phyloP scores from a whole-genome alignment of 2,888 invertebrate genomes.

The Lepidochitona cinerea region DNA sequence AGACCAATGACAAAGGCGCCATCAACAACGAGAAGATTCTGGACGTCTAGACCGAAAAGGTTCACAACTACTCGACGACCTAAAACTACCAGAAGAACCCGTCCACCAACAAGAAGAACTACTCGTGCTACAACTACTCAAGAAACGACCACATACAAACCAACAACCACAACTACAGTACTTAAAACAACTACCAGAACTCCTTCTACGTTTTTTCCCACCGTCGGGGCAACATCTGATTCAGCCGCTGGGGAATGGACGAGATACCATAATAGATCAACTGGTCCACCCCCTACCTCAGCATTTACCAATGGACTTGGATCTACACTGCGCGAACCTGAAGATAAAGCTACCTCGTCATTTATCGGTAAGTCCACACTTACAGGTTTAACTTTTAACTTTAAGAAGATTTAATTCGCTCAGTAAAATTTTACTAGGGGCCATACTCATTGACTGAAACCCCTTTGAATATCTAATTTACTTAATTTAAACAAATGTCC shows the following conservation, averaged over 20 bases:
- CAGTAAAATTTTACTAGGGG: too few relatives aligned
- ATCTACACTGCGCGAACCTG: neutral
- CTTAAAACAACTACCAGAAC: neutral
- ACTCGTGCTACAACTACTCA: neutral
- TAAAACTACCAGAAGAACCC: neutral
- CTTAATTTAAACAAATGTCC: too few relatives aligned
- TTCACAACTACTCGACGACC: neutral
- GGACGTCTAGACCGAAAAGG: neutral
- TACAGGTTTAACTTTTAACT: too few relatives aligned
- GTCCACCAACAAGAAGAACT: neutral
- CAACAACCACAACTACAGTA: neutral
- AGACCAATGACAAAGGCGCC: neutral
- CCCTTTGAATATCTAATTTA: too few relatives aligned
- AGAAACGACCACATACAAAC: neutral
- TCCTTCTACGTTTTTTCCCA: neutral
- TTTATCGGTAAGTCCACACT: too few relatives aligned
- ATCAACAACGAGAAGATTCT: neutral
- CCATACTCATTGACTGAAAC: too few relatives aligned
- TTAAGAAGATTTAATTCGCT: too few relatives aligned
- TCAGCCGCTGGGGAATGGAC: neutral
- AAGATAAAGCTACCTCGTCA: neutral
- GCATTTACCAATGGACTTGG: neutral
- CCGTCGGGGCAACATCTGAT: neutral
- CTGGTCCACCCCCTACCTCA: neutral
- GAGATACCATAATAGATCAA: neutral